Percentiles rank a stretch among this genome's conserved stretches.
Evolutionary conservation across 2,888 invertebrate genomes (phyloP).

Genomic region (Chrysomela aeneicollis): DNA sequence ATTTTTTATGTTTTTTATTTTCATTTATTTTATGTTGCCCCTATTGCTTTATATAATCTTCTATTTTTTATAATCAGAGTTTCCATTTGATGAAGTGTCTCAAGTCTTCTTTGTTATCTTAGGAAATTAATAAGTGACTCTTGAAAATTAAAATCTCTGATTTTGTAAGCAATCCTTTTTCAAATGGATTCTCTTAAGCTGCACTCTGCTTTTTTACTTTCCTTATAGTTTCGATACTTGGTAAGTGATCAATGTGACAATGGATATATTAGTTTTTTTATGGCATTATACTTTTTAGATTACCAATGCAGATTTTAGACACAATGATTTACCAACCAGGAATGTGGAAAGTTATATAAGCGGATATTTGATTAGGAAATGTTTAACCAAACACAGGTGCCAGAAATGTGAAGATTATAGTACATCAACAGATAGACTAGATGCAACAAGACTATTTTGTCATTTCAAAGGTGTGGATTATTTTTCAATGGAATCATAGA

Average conservation of each 20-base stretch:
- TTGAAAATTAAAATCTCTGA: too few relatives aligned
- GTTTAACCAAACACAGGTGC: neutral
- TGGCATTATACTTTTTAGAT: neutral
- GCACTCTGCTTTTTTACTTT: too few relatives aligned
- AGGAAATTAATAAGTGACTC: too few relatives aligned
- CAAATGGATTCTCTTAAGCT: too few relatives aligned
- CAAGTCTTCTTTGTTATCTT: too few relatives aligned
- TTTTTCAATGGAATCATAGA: neutral
- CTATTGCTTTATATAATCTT: too few relatives aligned
- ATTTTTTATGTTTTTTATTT: too few relatives aligned
- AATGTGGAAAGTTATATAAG: slow-evolving; percentile 18
- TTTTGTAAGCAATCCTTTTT: too few relatives aligned
- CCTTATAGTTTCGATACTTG: neutral
- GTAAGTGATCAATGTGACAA: neutral
- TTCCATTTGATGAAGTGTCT: too few relatives aligned
- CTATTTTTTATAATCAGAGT: too few relatives aligned
- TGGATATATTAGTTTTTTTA: too few relatives aligned
- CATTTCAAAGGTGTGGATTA: slow-evolving; percentile 9
- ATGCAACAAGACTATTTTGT: slow-evolving; percentile 12
- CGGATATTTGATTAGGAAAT: slow-evolving; percentile 11
- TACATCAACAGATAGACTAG: neutral
- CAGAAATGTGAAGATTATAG: slow-evolving; percentile 4
- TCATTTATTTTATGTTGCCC: too few relatives aligned
- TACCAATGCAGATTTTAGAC: slow-evolving; percentile 9
- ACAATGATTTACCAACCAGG: slow-evolving; percentile 9